Base-by-base conservation (phyloP, 1,140 invertebrate genomes). In the Frieseomelitta varia region DNA sequence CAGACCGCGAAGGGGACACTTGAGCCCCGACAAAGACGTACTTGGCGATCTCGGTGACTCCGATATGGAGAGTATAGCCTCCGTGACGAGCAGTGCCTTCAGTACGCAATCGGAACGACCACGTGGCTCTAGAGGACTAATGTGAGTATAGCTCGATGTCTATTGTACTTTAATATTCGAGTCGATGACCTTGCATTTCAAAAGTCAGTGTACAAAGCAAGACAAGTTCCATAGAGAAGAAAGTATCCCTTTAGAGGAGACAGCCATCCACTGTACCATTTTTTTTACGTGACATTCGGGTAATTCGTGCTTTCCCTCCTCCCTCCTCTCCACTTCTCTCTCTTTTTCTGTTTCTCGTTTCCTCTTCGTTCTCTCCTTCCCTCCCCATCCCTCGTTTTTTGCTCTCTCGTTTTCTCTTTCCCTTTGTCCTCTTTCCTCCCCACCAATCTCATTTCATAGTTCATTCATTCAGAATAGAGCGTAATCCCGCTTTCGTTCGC, bases 21-120 rank as follows among this genome's bases (percentile, higher is more conserved):
- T 96, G 21, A 97, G 97, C 73, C 96, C 97, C 3, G 97, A 97
- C 90, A 97, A 97, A 87, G 96, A 97, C 88, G 95, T 96, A 56
- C 95, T 97, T 83, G 96, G 95, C 19, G 97, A 97, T 92, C 96
- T 96, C 85, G 97, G 96, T 24, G 98, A 98, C 94, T 98, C 97
- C 81, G 98, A 98, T 93, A 97, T 98, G 95, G 98, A 98, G 94
- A 98, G 97, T 90, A 97, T 98, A 79, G 97, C 96, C 69, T 97
- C 97, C 71, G 97, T 98, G 81, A 98, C 97, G 69, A 98, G 98
- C 91, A 98, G 98, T 96, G 97, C 98, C 91, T 98, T 98, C 94
- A 98, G 98, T 90, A 98, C 98, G 81, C 98, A 98, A 94, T 98
- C 97, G 89, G 98, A 98, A 95, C 95, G 97, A 90, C 97, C 97